phyloP scores from a whole-genome alignment of 2,797 vertebrate species.

The Thamnophis elegans region DNA sequence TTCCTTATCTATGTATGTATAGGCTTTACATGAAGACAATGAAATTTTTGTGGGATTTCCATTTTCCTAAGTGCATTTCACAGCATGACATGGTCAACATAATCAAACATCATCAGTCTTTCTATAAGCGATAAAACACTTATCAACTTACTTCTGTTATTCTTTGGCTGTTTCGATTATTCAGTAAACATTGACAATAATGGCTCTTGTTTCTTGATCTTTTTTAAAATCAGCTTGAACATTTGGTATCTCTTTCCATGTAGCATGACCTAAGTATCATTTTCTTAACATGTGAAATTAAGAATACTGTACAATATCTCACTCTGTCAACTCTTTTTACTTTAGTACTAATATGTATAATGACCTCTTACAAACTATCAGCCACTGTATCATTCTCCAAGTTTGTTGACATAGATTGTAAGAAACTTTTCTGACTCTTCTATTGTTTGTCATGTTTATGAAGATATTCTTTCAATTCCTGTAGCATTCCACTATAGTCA shows the following conservation, averaged over 20 bases:
- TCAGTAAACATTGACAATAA: not conserved
- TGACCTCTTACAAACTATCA: not conserved
- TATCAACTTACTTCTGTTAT: not conserved
- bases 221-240: not conserved
- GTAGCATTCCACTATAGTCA: not conserved
- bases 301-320: not conserved
- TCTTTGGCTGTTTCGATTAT: not conserved
- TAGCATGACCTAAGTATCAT: not conserved
- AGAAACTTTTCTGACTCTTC: not conserved
- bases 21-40: not conserved
- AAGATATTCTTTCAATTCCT: not conserved
- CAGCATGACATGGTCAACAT: not conserved
- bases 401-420: not conserved
- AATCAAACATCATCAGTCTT: not conserved
- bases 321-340: not conserved
- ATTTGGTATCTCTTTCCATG: not conserved
- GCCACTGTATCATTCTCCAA: not conserved
- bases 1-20: not conserved
- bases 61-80: not conserved
- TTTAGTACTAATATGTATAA: not conserved
- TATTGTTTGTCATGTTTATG: not conserved
- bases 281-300: not conserved
- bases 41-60: not conserved
- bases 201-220: not conserved
- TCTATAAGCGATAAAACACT: not conserved